These are phyloP conservation scores for Sebastes schlegelii DNA, from an alignment of 2,113 vertebrate species.

Conservation along the genomic window DNA sequence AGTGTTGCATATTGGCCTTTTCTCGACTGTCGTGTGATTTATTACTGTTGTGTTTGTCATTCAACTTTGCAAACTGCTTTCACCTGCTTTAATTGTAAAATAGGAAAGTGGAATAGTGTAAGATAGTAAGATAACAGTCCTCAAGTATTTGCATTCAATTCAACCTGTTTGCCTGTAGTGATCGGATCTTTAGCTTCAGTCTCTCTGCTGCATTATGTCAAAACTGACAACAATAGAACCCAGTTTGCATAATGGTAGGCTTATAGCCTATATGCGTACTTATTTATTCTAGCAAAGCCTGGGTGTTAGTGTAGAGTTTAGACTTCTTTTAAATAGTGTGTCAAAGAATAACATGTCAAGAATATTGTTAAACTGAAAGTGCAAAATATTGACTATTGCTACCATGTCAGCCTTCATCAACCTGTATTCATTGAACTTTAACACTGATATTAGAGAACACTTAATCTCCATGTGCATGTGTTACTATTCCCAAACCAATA, in stretches of 20 bases:
- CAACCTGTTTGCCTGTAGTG: neutral
- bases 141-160: neutral
- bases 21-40: neutral
- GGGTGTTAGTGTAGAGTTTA: constrained; percentile 24
- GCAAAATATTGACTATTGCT: neutral
- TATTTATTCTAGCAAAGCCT: constrained; percentile 24
- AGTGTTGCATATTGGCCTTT: neutral
- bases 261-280: neutral
- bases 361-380: constrained; percentile 9
- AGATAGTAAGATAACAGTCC: no score
- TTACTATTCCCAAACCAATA: constrained; percentile 34
- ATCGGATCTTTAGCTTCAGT: neutral
- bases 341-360: constrained; percentile 21
- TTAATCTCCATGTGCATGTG: neutral
- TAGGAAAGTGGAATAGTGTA: neutral
- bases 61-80: neutral
- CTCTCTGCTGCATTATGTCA: constrained; percentile 20
- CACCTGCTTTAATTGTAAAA: neutral
- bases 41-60: neutral
- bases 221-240: neutral
- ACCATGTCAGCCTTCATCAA: neutral
- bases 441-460: neutral
- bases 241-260: neutral
- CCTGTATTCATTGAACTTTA: neutral
- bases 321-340: neutral